Conservation (phyloP, 2,797 vertebrate species). For the Gobionotothen gibberifrons region DNA sequence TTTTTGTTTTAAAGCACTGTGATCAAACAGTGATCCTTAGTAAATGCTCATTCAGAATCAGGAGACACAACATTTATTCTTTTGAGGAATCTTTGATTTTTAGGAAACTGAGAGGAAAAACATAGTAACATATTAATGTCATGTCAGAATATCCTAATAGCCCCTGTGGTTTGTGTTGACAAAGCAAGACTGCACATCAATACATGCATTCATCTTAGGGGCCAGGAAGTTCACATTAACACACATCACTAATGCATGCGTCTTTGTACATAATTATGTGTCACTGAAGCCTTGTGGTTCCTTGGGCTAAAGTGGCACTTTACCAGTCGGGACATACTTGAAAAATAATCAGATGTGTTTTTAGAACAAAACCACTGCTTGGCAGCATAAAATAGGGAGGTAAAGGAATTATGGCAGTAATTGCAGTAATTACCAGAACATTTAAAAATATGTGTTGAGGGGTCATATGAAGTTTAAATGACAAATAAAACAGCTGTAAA, state of each 20-base stretch:
- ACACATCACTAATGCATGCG: background rate
- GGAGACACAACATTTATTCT: constrained; percentile 30
- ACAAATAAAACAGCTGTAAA: constrained; percentile 6
- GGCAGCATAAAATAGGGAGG: background rate
- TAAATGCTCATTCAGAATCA: constrained; percentile 32
- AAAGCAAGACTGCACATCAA: background rate
- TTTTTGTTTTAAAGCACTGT: constrained; percentile 19
- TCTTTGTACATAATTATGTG: background rate
- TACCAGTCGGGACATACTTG: background rate
- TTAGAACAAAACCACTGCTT: background rate
- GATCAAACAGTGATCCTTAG: constrained; percentile 34
- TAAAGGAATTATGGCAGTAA: background rate
- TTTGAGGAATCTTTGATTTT: constrained; percentile 8
- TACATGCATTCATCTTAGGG: background rate
- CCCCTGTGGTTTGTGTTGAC: background rate
- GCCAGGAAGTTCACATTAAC: constrained; percentile 18
- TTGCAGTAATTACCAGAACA: constrained; percentile 14
- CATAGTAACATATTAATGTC: constrained; percentile 5
- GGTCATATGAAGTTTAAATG: background rate
- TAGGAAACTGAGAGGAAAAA: constrained; percentile 11
- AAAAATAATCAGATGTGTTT: constrained; percentile 16
- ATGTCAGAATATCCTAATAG: background rate
- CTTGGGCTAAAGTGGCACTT: constrained; percentile 24
- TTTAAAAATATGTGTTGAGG: background rate
- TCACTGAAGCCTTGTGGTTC: constrained; percentile 7